These are phyloP conservation scores for Sitodiplosis mosellana DNA, from an alignment of 1,140 invertebrate genomes.

Conservation along the genomic window DNA sequence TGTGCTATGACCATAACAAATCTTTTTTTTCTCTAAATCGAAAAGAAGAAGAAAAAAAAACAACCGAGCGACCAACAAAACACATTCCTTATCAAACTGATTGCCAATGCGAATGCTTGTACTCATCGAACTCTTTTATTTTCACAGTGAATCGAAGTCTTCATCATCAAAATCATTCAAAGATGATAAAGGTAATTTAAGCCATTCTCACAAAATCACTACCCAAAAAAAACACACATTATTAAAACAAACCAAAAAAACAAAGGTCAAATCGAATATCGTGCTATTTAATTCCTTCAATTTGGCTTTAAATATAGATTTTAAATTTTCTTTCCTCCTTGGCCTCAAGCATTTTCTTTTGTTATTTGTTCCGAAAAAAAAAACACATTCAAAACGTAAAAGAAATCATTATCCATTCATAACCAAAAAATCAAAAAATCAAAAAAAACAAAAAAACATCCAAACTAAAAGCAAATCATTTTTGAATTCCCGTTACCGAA, in stretches of 20 bases:
- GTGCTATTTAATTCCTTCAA: too few relatives aligned
- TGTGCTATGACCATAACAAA: too few relatives aligned
- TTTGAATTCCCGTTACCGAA: slow-evolving; percentile 13
- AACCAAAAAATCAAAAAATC: too few relatives aligned
- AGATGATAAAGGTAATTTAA: slow-evolving; percentile 25
- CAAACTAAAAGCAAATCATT: background rate
- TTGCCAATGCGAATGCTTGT: too few relatives aligned
- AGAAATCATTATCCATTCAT: too few relatives aligned
- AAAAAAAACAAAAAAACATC: slow-evolving; percentile 1
- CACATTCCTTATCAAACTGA: too few relatives aligned
- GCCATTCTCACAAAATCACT: background rate
- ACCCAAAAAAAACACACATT: slow-evolving; percentile 1
- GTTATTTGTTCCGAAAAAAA: too few relatives aligned
- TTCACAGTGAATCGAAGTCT: slow-evolving; percentile 6
- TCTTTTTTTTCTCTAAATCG: too few relatives aligned
- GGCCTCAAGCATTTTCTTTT: background rate
- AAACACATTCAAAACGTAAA: too few relatives aligned
- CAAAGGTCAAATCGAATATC: background rate
- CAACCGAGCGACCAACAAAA: too few relatives aligned
- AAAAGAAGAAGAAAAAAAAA: too few relatives aligned
- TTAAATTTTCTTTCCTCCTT: background rate
- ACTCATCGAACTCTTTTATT: background rate
- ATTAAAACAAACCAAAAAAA: background rate
- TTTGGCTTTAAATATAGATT: background rate
- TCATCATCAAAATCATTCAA: slow-evolving; percentile 17